Base-by-base conservation (phyloP, 2,888 invertebrate species). In the Graphium colonna region DNA sequence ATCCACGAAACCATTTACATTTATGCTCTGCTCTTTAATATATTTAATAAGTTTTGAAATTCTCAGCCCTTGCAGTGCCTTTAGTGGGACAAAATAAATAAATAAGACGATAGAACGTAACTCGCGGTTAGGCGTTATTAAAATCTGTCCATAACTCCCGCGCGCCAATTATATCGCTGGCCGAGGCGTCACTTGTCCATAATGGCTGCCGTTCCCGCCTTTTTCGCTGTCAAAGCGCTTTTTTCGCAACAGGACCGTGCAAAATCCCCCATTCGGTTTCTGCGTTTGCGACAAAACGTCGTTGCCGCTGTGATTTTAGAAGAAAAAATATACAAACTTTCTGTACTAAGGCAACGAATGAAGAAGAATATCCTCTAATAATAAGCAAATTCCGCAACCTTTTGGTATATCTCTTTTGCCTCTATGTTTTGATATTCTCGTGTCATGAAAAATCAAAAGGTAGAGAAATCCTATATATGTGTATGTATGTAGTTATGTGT, bases 181-280 rank as follows among this genome's bases (percentile, higher is more conserved):
- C 62, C 72, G 64, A 63, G 76, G 91, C 91, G 92, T 91, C 92
- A 92, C 92, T 92, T 92, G 92, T 79, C 79, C 78, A 87, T 91
- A 92, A 92, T 92, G 91, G 91, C 88, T 68, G 64, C 73, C 70
- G 75, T 76, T 83, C 82, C 86, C 86, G 85, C 87, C 84, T 82
- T 87, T 87, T 86, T 83, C 85, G 87, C 87, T 87, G 86, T 85
- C 86, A 85, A 73, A 77, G 84, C 83, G 71, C 69, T 82, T 85
- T 86, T 86, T 85, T 82, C 79, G 82, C 83, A 82, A 77, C 75
- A 75, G 75, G 69, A 63, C 68, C 59, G 70, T 62, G 72, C 69
- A 72, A 71, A 75, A 74, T 75, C 69, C 56, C 57, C 58, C 60
- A 60, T 62, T 65, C 63, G 57, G 69, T 61, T 66, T 67, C 64